Evolutionary conservation across 2,797 vertebrate species (phyloP).

Genomic region (Cercopithecus neglectus): DNA sequence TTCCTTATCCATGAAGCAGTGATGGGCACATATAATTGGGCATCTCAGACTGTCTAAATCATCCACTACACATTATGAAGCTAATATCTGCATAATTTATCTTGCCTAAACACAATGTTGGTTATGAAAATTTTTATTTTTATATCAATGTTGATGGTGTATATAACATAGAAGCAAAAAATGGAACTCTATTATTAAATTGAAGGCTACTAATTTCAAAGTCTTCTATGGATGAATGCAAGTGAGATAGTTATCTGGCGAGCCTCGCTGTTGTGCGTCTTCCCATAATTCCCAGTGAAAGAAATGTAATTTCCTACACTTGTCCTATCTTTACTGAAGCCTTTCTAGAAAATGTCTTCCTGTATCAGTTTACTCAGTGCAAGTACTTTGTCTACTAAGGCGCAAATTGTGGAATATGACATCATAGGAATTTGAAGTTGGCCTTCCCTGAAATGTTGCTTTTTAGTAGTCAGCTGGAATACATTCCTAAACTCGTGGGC

Average conservation of each 20-base stretch:
- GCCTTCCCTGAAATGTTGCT: slow-evolving; percentile 40
- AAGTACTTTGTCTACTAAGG: neutral
- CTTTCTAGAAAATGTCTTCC: slow-evolving; percentile 22
- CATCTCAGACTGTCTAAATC: neutral
- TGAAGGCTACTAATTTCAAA: neutral
- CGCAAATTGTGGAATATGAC: neutral
- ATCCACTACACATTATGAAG: neutral
- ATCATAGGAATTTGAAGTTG: slow-evolving; percentile 42
- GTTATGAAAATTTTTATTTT: neutral
- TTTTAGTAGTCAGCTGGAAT: slow-evolving; percentile 32
- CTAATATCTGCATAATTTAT: neutral
- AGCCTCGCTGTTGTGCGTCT: neutral
- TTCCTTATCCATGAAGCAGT: neutral
- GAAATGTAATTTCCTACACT: neutral
- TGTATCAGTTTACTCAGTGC: neutral
- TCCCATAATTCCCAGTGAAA: neutral
- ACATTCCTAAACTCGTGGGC: neutral
- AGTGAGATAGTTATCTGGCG: neutral
- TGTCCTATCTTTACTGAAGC: neutral
- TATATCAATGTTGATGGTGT: neutral
- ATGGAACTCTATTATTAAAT: neutral
- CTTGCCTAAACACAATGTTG: neutral
- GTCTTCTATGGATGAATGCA: neutral
- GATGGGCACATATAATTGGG: neutral
- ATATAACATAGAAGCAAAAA: neutral